Base-by-base conservation (phyloP, 64 coral and sea anemone genomes). In the Porites australiensis region DNA sequence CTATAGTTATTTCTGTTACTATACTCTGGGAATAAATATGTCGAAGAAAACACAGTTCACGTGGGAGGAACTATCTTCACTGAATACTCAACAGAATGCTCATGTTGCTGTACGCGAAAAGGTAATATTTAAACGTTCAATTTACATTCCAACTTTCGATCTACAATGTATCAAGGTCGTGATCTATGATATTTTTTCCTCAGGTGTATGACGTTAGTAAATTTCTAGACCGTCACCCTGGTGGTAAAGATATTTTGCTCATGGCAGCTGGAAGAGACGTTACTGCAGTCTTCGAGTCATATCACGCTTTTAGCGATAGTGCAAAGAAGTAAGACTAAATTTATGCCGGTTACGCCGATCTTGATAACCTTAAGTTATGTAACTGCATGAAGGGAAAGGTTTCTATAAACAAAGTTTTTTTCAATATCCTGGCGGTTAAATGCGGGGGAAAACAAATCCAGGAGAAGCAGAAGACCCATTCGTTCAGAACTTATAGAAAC, bases 261-360 rank as follows among this genome's bases (percentile, higher is more conserved):
- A 96, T 96, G 64, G 95, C 78, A 48, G 95, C 95, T 65, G 95
- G 95, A 48, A 88, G 87, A 0, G 95, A 96, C 79, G 87, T 93
- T 3, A 96, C 95, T 5, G 45, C 87, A 23, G 59, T 96, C 2
- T 96, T 96, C 75, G 92, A 96, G 37, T 74, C 91, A 6, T 96
- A 96, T 66, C 95, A 96, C 44, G 91, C 91, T n/a, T 90, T 96
- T 23, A 93, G 91, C 44, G 91, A 93, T 12, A 74, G 57, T 14
- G 91, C 91, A 2, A 72, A 74, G 2, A 93, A 90, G 95, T 96
- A 74, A 90, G 95, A 20, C 13, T 69, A 69, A 27, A 15, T 19
- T 66, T 66, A 15, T 66, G 16, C 11, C 63, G 43, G 70, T 73
- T 73, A 73, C 8, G 14, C 13, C 44, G 47, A 2, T 7, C 54